Base-by-base conservation (phyloP, 35 echinoderm and acorn worm genomes). In the Nesometra sesokonis region DNA sequence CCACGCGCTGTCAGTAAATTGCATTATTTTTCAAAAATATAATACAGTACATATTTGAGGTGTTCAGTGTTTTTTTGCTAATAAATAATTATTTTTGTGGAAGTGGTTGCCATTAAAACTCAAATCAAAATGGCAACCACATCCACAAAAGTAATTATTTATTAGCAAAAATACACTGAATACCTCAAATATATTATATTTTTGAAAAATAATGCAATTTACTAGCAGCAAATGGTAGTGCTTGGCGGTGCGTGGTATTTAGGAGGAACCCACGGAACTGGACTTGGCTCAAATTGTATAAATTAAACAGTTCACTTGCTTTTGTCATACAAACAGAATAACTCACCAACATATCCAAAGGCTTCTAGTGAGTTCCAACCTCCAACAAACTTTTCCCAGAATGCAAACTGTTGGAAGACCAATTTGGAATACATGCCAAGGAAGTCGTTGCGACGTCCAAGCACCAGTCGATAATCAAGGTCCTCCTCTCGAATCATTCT, bases 391-490 rank as follows among this genome's bases (percentile, higher is more conserved):
- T 78, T 35, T 31, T 91, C 85, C 91, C 95, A 93, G 32, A 93
- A 77, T 0, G 91, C 89, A 11, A 93, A 77, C 34, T 91, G 78
- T 30, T 93, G 87, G 29, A 97, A 86, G 3, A 37, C 83, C n/a
- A 97, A 0, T 27, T 84, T 15, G 35, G 86, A 67, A 85, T 80
- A 97, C 67, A 87, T 92, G 15, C 89, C 87, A 30, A 97, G 77
- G 77, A 91, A 97, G 77, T 97, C 94, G 38, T 97, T 97, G 27
- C 94, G 76, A 36, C 94, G 80, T 27, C 94, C 94, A 30, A 97
- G 36, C 0, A 87, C 82, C 31, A 97, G 47, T 17, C 79, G 76
- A 57, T 78, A 77, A 67, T 97, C 94, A 17, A 93, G 47, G 37
- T 97, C 94, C 0, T 82, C 30, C 0, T 87, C 85, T 11, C 94